A percentile compares a stretch with the other conserved stretches of the same genome.
Evolutionary conservation across 2,888 invertebrate species (phyloP).

Genomic region (Chrysodeixis includens): DNA sequence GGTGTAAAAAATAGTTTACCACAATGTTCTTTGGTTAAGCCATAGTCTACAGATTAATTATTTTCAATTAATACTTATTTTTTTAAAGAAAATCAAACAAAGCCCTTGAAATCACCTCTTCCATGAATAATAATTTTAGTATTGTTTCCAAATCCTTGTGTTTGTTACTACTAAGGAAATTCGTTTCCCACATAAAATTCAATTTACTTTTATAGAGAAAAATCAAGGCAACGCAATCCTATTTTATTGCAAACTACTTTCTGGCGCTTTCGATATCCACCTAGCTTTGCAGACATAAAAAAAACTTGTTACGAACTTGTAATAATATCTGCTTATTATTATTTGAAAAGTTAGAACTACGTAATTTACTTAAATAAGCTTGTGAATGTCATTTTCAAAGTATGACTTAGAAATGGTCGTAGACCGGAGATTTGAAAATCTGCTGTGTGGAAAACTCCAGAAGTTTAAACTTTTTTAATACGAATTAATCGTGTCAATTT

Average conservation of each 20-base stretch:
- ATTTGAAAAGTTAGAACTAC: neutral
- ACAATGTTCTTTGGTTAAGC: too few species aligned
- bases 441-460: neutral
- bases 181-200: conserved; percentile 33
- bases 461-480: neutral
- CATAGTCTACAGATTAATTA: too few species aligned
- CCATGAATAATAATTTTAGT: conserved; percentile 18
- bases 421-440: neutral
- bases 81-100: conserved; percentile 4
- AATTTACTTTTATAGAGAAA: conserved; percentile 40
- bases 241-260: conserved; percentile 23
- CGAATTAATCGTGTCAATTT: neutral
- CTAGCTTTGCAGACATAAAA: conserved; percentile 8
- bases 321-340: conserved; percentile 2
- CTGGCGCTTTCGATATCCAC: conserved; percentile 11
- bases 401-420: neutral
- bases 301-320: conserved; percentile 27
- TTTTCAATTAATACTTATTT: neutral
- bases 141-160: conserved; percentile 29
- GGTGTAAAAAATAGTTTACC: too few species aligned
- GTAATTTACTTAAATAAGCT: neutral
- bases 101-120: neutral
- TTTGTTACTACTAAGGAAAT: conserved; percentile 31
- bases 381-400: neutral
- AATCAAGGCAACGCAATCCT: conserved; percentile 17